These are phyloP conservation scores for Tetropium fuscum DNA, from an alignment of 2,888 invertebrate genomes.

Conservation along the genomic window DNA sequence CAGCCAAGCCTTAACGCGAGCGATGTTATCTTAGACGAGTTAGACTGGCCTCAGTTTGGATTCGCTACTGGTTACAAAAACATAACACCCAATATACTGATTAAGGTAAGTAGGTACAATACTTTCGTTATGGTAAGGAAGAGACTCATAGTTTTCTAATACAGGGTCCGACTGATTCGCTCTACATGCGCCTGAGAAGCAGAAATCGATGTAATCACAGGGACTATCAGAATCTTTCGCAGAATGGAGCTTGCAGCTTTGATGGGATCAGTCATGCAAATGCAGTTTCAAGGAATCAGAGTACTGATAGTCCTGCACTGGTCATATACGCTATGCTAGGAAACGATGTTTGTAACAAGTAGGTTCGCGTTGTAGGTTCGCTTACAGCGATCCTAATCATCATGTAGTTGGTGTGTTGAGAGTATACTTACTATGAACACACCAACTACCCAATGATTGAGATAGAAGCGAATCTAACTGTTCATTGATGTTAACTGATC, in stretches of 20 bases:
- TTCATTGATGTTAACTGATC: too few relatives aligned
- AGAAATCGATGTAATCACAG: slow-evolving; percentile 67
- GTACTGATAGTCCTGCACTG: slow-evolving; percentile 63
- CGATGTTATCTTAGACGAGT: slow-evolving; percentile 65
- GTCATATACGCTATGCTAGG: slow-evolving; percentile 66
- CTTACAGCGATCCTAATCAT: too few relatives aligned
- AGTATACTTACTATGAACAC: too few relatives aligned
- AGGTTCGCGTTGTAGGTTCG: too few relatives aligned
- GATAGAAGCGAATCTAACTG: too few relatives aligned
- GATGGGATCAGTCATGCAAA: slow-evolving; percentile 48
- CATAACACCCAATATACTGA: slow-evolving; percentile 52
- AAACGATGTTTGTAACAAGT: slow-evolving; percentile 69
- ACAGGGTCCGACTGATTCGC: slow-evolving; percentile 55
- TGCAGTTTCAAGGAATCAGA: slow-evolving; percentile 60
- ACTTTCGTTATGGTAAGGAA: too few relatives aligned
- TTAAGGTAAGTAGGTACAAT: slow-evolving; percentile 46
- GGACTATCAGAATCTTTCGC: slow-evolving; percentile 68
- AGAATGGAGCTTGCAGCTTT: slow-evolving; percentile 63
- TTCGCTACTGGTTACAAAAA: slow-evolving; percentile 63
- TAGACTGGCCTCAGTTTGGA: slow-evolving; percentile 68
- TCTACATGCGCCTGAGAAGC: slow-evolving; percentile 59
- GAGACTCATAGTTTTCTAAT: too few relatives aligned
- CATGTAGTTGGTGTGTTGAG: too few relatives aligned
- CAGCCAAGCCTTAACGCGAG: slow-evolving; percentile 55
- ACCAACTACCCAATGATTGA: too few relatives aligned